A percentile compares a stretch with the other conserved stretches of the same genome.
These are phyloP conservation scores for Raja brachyura DNA, from an alignment of 2,113 vertebrate genomes.

Conservation along the genomic window DNA sequence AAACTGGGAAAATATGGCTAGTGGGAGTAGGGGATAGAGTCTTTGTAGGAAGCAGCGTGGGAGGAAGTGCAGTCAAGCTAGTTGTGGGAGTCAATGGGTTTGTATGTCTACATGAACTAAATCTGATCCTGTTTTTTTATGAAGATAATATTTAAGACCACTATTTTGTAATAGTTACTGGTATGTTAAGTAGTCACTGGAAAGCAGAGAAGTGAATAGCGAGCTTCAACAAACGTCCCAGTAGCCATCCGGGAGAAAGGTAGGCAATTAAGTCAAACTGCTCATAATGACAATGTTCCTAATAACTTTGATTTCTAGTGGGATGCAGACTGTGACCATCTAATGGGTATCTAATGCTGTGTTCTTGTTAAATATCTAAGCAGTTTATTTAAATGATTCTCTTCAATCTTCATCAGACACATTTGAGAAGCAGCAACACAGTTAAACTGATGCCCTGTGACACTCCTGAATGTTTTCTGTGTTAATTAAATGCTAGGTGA, in stretches of 20 bases:
- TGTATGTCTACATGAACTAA: too few species aligned
- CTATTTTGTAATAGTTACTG: not conserved
- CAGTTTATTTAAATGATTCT: not conserved
- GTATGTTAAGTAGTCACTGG: not conserved
- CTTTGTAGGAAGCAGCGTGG: too few species aligned
- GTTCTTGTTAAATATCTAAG: not conserved
- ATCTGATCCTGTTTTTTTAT: too few species aligned
- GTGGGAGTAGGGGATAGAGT: too few species aligned
- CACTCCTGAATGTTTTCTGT: not conserved
- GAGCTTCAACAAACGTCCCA: not conserved
- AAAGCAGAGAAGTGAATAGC: not conserved
- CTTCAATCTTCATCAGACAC: not conserved
- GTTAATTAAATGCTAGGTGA: not conserved
- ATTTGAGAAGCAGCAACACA: not conserved
- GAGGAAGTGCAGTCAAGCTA: too few species aligned
- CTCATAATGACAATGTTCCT: not conserved
- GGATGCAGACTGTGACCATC: not conserved
- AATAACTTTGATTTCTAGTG: not conserved
- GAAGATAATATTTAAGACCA: too few species aligned
- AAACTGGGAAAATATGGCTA: too few species aligned
- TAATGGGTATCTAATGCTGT: not conserved
- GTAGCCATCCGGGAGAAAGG: not conserved
- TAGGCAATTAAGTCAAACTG: not conserved
- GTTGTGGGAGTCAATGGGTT: too few species aligned
- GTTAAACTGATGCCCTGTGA: not conserved